Conservation (phyloP, 2,888 invertebrate genomes). For the Scaptomyza polygonia region DNA sequence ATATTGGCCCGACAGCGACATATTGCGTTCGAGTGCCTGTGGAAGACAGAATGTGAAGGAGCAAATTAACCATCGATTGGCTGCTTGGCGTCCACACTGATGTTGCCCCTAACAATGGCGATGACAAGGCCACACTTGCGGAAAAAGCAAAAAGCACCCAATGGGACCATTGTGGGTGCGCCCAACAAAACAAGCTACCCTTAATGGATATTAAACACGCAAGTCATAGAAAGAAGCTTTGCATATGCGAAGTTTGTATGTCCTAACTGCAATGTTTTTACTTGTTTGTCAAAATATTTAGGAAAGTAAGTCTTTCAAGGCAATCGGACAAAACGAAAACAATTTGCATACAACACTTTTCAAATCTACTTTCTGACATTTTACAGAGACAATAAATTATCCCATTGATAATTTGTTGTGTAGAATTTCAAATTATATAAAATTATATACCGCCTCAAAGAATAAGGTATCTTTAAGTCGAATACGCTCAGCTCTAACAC, state of each 20-base stretch:
- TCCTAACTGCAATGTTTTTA: neutral
- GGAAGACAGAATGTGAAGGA: slow-evolving; percentile 69
- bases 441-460: too few relatives aligned
- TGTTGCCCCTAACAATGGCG: slow-evolving; percentile 40
- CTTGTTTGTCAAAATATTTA: neutral
- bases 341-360: neutral
- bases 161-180: slow-evolving; percentile 42
- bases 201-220: slow-evolving; percentile 73
- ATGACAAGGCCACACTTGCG: slow-evolving; percentile 26
- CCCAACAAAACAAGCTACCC: slow-evolving; percentile 31
- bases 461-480: neutral
- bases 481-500: neutral
- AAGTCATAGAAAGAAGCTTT: slow-evolving; percentile 42
- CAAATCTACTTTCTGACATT: neutral
- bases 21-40: slow-evolving; percentile 96
- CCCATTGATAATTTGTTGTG: neutral
- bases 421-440: too few relatives aligned
- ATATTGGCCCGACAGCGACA: slow-evolving; percentile 98
- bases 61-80: slow-evolving; percentile 9
- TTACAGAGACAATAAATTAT: neutral
- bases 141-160: slow-evolving; percentile 31
- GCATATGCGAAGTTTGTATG: slow-evolving; percentile 9
- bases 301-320: too few relatives aligned
- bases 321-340: neutral
- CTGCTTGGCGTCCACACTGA: slow-evolving; percentile 7